Conservation (phyloP, 2,888 invertebrate genomes). For the Stramonita haemastoma region DNA sequence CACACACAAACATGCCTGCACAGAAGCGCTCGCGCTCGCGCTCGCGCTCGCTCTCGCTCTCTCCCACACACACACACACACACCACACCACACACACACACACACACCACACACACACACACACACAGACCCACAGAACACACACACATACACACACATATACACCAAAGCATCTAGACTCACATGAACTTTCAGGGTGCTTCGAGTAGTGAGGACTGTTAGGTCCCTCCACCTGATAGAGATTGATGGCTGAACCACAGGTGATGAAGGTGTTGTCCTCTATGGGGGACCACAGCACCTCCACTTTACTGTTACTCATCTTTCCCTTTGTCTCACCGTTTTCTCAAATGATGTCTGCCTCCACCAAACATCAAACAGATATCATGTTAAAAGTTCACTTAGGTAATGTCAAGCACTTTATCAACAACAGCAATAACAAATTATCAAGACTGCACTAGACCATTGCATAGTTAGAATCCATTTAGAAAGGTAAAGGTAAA, state of each 20-base stretch:
- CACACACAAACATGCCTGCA: not conserved
- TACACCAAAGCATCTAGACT: not conserved
- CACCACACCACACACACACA: constrained; percentile 79
- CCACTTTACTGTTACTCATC: constrained; percentile 51
- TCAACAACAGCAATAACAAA: too few species aligned
- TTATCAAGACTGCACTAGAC: too few species aligned
- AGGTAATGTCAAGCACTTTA: not conserved
- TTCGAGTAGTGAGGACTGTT: constrained; percentile 19
- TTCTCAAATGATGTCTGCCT: not conserved
- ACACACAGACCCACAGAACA: not conserved
- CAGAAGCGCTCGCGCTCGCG: not conserved
- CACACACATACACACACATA: not conserved
- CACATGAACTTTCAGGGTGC: constrained; percentile 30
- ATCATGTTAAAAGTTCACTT: not conserved
- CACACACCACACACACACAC: not conserved
- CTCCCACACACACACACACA: not conserved
- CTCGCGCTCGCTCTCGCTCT: too few species aligned
- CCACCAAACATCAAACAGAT: not conserved
- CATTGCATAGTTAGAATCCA: too few species aligned
- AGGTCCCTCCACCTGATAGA: constrained; percentile 83
- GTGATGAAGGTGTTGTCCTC: constrained; percentile 87
- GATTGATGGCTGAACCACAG: constrained; percentile 92
- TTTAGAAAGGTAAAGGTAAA: too few species aligned
- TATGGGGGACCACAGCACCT: constrained; percentile 92
- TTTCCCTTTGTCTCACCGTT: constrained; percentile 9